Base-by-base conservation (phyloP, 2,113 vertebrate genomes). In the Dicentrarchus labrax region DNA sequence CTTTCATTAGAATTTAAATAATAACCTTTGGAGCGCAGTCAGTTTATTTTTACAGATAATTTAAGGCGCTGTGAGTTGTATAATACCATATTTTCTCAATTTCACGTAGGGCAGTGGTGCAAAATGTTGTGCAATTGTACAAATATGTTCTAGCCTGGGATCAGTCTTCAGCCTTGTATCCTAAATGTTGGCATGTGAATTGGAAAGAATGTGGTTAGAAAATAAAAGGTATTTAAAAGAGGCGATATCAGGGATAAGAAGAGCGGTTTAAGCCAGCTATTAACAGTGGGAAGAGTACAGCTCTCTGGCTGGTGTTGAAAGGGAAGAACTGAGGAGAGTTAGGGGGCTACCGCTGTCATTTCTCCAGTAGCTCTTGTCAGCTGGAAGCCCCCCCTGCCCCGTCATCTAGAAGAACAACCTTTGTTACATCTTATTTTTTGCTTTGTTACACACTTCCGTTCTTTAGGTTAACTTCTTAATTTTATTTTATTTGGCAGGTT, bases 111-210 rank as follows among this genome's bases (percentile, higher is more conserved):
- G 21, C 38, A 0, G 4, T 54, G 66, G 39, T 78, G 56, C 39
- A 85, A 78, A 79, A 82, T 57, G 54, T 76, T 72, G 57, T 53
- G 54, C 30, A 85, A n/a, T 47, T 43, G 22, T 47, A 43, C 17
- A 73, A 62, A 74, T 36, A 64, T 78, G 48, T 36, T 72, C 6
- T 21, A 47, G 56, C n/a, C n/a, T 13, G 59, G 65, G 68, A 41
- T 24, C 8, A 10, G 50, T 45, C 19, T 76, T 19, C 50, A 48
- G 15, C 43, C 9, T 51, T 10, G 9, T 12, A 21, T 53, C 17
- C 3, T 48, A 9, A 59, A 24, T 64, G 41, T 3, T 75, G 54
- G 57, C 19, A 69, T 15, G 21, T 41, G 41, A 74, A 59, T 45
- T 51, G 45, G 70, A 72, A 50, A 78, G 36, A 51, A 45, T 39